These are phyloP conservation scores for Catagonus wagneri DNA, from an alignment of 2,113 vertebrate genomes.

Conservation along the genomic window DNA sequence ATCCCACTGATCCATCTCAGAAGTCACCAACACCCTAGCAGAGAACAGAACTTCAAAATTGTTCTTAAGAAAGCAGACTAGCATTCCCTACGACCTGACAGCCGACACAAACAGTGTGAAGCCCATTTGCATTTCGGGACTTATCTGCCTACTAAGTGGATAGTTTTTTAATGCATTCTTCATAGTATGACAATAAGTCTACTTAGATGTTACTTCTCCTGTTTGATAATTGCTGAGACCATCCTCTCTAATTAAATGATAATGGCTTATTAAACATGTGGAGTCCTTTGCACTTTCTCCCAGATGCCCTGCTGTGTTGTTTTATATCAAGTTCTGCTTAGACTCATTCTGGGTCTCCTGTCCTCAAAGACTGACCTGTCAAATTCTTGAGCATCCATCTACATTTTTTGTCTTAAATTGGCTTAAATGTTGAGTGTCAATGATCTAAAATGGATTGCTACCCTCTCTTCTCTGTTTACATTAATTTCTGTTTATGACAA, in stretches of 20 bases:
- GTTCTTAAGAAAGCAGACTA: background rate
- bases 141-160: background rate
- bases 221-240: background rate
- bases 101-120: background rate
- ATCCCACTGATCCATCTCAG: accelerated
- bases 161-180: background rate
- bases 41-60: background rate
- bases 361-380: background rate
- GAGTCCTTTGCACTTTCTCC: background rate
- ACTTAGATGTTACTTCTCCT: background rate
- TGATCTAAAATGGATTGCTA: background rate
- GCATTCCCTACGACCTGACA: background rate
- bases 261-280: background rate
- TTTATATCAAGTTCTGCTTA: background rate
- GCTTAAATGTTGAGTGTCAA: background rate
- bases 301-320: background rate
- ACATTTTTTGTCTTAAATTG: background rate
- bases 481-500: background rate
- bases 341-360: background rate
- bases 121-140: background rate
- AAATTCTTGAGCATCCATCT: background rate
- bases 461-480: background rate
- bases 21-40: background rate
- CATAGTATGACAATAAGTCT: background rate
- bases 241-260: background rate